Percentiles rank a stretch among this genome's conserved stretches.
Evolutionary conservation across 2,888 invertebrate genomes (phyloP).

Genomic region (Drosophila vallismaia): DNA sequence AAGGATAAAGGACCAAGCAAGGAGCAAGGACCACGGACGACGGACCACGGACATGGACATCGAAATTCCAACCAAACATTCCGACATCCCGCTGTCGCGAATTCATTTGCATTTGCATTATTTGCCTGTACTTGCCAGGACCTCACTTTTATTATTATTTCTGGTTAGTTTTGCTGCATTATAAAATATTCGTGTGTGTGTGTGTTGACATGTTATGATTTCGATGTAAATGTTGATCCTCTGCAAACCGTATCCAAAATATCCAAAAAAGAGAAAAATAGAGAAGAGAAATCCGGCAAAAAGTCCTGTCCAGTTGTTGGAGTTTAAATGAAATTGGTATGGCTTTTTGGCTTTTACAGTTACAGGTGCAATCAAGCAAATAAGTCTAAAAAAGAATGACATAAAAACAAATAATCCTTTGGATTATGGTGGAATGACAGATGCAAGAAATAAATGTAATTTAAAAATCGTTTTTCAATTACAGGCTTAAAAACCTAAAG

Average conservation of each 20-base stretch:
- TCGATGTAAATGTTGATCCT: conserved; percentile 43
- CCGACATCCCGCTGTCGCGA: conserved; percentile 22
- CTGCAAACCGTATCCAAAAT: conserved; percentile 26
- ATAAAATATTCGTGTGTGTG: conserved; percentile 43
- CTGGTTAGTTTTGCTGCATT: conserved; percentile 59
- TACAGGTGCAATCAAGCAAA: conserved; percentile 1
- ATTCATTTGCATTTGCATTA: conserved; percentile 68
- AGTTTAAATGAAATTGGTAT: conserved; percentile 13
- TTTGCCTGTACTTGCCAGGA: conserved; percentile 31
- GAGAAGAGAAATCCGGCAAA: not conserved
- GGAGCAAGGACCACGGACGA: not conserved
- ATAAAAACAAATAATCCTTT: not conserved
- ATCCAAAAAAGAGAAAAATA: conserved; percentile 2
- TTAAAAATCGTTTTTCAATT: not conserved
- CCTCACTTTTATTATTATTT: conserved; percentile 49
- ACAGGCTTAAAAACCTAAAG: not conserved
- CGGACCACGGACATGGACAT: not conserved
- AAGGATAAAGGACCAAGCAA: not conserved
- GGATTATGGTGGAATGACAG: conserved; percentile 2
- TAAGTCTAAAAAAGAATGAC: not conserved
- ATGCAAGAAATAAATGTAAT: not conserved
- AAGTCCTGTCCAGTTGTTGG: not conserved
- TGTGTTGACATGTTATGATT: conserved; percentile 73
- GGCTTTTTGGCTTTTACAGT: not conserved
- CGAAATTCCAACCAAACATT: not conserved